Base-by-base conservation (phyloP, 2,113 vertebrate genomes). In the Helogale parvula region DNA sequence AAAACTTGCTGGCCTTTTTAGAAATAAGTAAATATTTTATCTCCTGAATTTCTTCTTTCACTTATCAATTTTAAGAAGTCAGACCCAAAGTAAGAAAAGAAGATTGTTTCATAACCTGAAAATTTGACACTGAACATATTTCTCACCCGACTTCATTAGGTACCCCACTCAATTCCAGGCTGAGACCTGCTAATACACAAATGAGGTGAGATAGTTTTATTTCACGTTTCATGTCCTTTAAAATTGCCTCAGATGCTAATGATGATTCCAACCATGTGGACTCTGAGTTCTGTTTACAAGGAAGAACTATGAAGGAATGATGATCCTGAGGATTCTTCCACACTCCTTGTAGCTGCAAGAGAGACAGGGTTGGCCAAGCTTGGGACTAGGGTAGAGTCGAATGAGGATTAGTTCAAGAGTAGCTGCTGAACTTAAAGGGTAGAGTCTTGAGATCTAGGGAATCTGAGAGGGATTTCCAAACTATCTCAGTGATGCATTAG, bases 1-100 rank as follows among this genome's bases (percentile, higher is more conserved):
- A 90, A 33, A 3, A 50, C 10, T 83, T 90, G 12, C 27, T 87
- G 50, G 1, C 31, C 93, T 76, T 74, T 45, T 81, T 38, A 54
- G 50, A 85, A 76, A 88, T 81, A 85, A 7, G 3, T 63, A 82
- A 76, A 5, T 41, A 88, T 74, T 88, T 88, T 12, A 65, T 52
- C 11, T 79, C 65, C 31, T 90, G 11, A 83, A 90, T 88, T 88
- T 83, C 12, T 83, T 93, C 33, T 79, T 86, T 90, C 19, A 82
- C n/a, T n/a, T 87, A 82, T 14, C 10, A 35, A 69, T 84, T 88
- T 96, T 74, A 69, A 92, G n/a, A 85, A 86, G 16, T 86, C 82
- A 27, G 5, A 25, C 23, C 9, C 38, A 76, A 35, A 47, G 16
- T 47, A 81, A 81, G 38, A 76, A 83, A 90, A 95, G 77, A 69